Percentiles rank a stretch among this genome's conserved stretches.
Evolutionary conservation across 2,113 vertebrate species (phyloP).

Genomic region (Macheiramphus alcinus): DNA sequence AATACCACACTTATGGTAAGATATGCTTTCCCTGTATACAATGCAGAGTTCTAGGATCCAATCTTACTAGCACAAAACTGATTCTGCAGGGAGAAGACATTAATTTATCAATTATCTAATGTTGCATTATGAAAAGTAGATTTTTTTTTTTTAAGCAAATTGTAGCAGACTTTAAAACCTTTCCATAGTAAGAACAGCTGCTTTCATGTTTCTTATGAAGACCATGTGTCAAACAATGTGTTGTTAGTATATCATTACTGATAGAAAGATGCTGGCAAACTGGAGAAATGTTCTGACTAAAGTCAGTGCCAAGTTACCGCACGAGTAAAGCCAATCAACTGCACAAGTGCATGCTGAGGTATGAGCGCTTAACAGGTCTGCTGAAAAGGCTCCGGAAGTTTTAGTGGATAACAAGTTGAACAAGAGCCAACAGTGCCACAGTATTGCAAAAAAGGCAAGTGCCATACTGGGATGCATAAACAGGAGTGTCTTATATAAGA

Average conservation of each 20-base stretch:
- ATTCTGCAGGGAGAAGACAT: background rate
- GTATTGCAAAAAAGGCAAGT: background rate
- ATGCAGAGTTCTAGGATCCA: background rate
- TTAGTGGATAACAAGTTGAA: background rate
- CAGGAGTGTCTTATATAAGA: background rate
- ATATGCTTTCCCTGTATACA: background rate
- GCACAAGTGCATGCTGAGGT: background rate
- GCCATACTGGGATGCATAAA: background rate
- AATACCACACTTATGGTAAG: background rate
- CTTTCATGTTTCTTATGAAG: background rate
- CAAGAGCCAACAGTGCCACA: background rate
- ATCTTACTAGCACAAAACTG: background rate
- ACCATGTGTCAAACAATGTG: background rate
- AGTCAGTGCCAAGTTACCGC: background rate
- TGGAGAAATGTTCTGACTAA: background rate
- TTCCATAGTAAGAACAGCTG: background rate
- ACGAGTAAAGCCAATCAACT: fast-evolving
- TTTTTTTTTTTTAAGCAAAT: background rate
- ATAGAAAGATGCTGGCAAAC: background rate
- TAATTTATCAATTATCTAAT: background rate
- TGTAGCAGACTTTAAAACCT: background rate
- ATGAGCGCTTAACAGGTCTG: background rate
- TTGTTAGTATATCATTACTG: background rate
- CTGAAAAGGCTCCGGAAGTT: background rate
- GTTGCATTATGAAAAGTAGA: background rate